Conservation (phyloP, 2,797 vertebrate genomes). For the Acridotheres tristis region DNA sequence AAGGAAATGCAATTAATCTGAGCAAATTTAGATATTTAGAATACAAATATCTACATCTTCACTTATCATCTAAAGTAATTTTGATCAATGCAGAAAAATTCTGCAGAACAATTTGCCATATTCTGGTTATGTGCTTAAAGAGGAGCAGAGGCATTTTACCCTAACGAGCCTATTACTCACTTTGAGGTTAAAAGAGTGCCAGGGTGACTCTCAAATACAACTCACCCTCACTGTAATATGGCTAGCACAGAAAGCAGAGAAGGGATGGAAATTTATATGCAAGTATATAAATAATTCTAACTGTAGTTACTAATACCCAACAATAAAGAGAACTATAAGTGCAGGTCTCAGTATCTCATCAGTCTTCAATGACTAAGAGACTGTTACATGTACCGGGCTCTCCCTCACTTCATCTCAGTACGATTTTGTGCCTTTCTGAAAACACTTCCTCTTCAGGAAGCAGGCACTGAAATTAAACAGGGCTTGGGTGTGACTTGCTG, state of each 20-base stretch:
- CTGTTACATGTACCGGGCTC: background rate
- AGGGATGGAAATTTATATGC: background rate
- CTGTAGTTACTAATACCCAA: background rate
- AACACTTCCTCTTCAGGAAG: background rate
- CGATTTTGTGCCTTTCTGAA: background rate
- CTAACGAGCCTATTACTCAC: rapidly evolving
- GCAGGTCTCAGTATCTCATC: background rate
- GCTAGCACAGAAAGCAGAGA: background rate
- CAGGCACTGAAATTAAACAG: background rate
- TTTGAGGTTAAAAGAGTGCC: background rate
- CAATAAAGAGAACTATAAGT: background rate
- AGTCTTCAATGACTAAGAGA: background rate
- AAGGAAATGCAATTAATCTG: background rate
- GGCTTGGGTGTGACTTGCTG: background rate
- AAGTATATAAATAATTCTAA: background rate
- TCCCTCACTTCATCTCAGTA: background rate
- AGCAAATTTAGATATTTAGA: background rate
- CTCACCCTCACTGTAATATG: background rate
- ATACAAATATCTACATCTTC: background rate
- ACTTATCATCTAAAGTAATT: background rate
- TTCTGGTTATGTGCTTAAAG: background rate
- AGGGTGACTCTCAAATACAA: background rate
- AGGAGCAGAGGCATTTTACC: background rate
- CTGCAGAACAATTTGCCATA: background rate
- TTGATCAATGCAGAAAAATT: background rate